These are phyloP conservation scores for Holcopasites calliopsidis DNA, from an alignment of 1,140 invertebrate species.

Conservation along the genomic window DNA sequence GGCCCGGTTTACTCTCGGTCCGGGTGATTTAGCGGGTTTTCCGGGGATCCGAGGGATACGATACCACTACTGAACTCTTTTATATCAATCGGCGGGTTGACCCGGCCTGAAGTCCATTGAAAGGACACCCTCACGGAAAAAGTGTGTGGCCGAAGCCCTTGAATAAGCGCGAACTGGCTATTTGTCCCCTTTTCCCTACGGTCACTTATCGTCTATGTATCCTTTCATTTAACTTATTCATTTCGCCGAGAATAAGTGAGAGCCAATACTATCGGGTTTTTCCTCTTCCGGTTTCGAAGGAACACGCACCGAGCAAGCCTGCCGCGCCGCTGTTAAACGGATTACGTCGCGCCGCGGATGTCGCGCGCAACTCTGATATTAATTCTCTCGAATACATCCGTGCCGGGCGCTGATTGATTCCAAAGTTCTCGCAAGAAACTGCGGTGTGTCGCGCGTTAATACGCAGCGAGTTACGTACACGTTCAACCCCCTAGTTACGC, in stretches of 20 bases:
- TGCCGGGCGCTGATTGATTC: slow-evolving; percentile 62
- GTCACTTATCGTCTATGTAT: slow-evolving; percentile 6
- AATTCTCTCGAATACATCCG: slow-evolving; percentile 65
- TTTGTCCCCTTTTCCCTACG: slow-evolving; percentile 35
- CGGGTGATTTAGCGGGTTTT: slow-evolving; percentile 75
- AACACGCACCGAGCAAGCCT: slow-evolving; percentile 36
- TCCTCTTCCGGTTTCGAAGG: slow-evolving; percentile 33
- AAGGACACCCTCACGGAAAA: slow-evolving; percentile 41
- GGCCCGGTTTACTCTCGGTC: slow-evolving; percentile 65
- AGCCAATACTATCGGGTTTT: no score
- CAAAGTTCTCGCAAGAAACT: slow-evolving; percentile 64
- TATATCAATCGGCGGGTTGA: slow-evolving; percentile 72
- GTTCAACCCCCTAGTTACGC: slow-evolving; percentile 63
- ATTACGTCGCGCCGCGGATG: slow-evolving; percentile 59
- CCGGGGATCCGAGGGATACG: slow-evolving; percentile 60
- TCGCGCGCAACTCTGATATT: slow-evolving; percentile 62
- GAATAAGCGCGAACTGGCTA: slow-evolving; percentile 45
- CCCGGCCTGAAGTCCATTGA: slow-evolving; percentile 51
- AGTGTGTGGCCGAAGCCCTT: slow-evolving; percentile 19
- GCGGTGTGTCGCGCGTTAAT: slow-evolving; percentile 54
- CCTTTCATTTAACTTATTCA: no score
- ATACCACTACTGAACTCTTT: slow-evolving; percentile 65
- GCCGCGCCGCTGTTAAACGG: slow-evolving; percentile 47
- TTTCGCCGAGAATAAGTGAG: no score
- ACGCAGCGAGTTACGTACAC: slow-evolving; percentile 61